Evolutionary conservation across 1,140 invertebrate species (phyloP).

Genomic region (Drosophila carrolli): DNA sequence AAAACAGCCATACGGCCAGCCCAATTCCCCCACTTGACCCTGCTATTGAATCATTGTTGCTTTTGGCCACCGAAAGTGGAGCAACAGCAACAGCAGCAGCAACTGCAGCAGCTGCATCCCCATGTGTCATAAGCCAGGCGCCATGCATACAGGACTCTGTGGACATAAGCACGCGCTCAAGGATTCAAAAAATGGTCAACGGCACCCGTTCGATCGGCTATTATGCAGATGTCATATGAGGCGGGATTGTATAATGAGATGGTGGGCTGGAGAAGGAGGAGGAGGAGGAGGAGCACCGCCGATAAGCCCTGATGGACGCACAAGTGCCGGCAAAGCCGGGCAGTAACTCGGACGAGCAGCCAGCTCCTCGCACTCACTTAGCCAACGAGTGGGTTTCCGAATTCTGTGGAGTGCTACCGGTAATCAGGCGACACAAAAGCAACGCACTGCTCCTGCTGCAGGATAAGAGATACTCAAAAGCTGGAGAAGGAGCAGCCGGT

Average conservation of each 20-base stretch:
- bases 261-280: neutral
- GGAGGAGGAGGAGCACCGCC: conserved; percentile 1
- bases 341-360: conserved; percentile 13
- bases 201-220: conserved; percentile 58
- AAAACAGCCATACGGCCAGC: neutral
- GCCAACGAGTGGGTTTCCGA: neutral
- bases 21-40: conserved; percentile 11
- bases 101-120: conserved; percentile 17
- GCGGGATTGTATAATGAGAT: conserved; percentile 44
- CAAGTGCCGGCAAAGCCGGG: conserved; percentile 25
- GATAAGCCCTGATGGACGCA: conserved; percentile 43
- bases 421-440: conserved; percentile 53
- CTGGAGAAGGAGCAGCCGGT: conserved; percentile 9
- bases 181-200: conserved; percentile 72
- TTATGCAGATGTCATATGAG: conserved; percentile 65
- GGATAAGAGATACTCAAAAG: conserved; percentile 19
- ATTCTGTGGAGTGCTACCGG: conserved; percentile 8
- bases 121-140: conserved; percentile 61
- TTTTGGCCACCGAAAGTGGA: conserved; percentile 33
- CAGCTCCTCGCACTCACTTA: conserved; percentile 3
- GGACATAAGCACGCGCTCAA: conserved; percentile 64
- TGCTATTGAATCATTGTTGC: conserved; percentile 45
- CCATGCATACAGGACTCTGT: conserved; percentile 45
- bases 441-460: conserved; percentile 26
- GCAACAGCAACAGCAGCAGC: conserved; percentile 26